phyloP scores from a whole-genome alignment of 2,797 vertebrate genomes.

The Galaxias olidus region DNA sequence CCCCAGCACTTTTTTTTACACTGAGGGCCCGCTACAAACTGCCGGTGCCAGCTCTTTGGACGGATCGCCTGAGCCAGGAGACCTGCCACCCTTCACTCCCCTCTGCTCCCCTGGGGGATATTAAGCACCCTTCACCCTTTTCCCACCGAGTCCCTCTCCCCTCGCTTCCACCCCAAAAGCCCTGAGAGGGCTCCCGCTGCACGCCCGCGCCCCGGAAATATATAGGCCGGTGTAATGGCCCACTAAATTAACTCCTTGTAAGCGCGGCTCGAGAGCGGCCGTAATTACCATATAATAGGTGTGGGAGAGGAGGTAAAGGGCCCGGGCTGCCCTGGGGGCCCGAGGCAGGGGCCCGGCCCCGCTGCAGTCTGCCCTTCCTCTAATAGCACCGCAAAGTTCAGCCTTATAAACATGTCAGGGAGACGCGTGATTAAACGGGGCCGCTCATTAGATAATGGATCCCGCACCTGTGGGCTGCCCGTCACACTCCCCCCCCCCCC shows the following conservation, averaged over 20 bases:
- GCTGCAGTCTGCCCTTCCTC: conserved; percentile 83
- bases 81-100: conserved; percentile 43
- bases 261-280: conserved; percentile 87
- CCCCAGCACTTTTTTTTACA: conserved; percentile 17
- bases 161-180: conserved; percentile 19
- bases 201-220: conserved; percentile 66
- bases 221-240: conserved; percentile 79
- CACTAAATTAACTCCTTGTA: conserved; percentile 97
- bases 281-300: conserved; percentile 96
- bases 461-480: conserved; percentile 85
- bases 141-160: conserved; percentile 38
- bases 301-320: conserved; percentile 82
- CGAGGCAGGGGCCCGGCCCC: conserved; percentile 77
- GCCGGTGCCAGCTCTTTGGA: conserved; percentile 55
- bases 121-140: conserved; percentile 70
- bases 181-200: conserved; percentile 56
- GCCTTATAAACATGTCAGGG: conserved; percentile 98
- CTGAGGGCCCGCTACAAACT: conserved; percentile 48
- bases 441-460: conserved; percentile 85
- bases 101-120: conserved; percentile 60
- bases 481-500: conserved; percentile 73
- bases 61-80: conserved; percentile 39
- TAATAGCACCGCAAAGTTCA: conserved; percentile 96
- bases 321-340: conserved; percentile 86
- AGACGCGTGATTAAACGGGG: conserved; percentile 87